phyloP scores from a whole-genome alignment of 2,888 invertebrate species.

The Nomada fabriciana region DNA sequence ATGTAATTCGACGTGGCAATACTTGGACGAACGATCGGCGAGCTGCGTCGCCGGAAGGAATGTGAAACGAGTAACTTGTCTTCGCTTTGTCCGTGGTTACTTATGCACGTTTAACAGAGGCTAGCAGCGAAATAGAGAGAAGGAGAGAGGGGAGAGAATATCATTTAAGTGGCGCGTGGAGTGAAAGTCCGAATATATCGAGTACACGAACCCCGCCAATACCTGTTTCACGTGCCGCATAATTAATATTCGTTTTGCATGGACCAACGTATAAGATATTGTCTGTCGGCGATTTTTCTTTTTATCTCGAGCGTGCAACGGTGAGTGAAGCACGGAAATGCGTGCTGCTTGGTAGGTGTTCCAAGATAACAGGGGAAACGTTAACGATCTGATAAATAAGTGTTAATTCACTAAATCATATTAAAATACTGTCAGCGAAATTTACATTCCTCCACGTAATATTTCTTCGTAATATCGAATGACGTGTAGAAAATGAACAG shows the following conservation, averaged over 20 bases:
- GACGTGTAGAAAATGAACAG: too few species aligned
- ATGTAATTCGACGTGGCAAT: conserved; percentile 32
- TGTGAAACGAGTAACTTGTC: conserved; percentile 52
- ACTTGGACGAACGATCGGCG: conserved; percentile 34
- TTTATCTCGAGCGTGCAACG: background rate
- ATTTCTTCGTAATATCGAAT: too few species aligned
- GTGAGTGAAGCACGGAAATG: background rate
- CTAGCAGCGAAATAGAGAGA: background rate
- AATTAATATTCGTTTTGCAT: conserved; percentile 67
- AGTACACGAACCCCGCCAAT: conserved; percentile 64
- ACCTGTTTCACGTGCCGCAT: conserved; percentile 61
- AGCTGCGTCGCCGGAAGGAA: conserved; percentile 30
- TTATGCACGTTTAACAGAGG: conserved; percentile 50
- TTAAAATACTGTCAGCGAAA: conserved; percentile 29
- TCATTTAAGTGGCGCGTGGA: conserved; percentile 75
- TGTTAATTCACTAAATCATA: conserved; percentile 17
- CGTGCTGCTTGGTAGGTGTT: background rate
- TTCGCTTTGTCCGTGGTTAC: conserved; percentile 51
- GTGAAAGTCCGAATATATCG: conserved; percentile 76
- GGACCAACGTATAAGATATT: conserved; percentile 46
- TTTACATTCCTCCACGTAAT: too few species aligned
- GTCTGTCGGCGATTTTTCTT: background rate
- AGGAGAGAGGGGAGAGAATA: conserved; percentile 37
- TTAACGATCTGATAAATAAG: conserved; percentile 16
- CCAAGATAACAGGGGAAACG: conserved; percentile 14